Base-by-base conservation (phyloP, 1,140 invertebrate genomes). In the Drosophila repletoides region DNA sequence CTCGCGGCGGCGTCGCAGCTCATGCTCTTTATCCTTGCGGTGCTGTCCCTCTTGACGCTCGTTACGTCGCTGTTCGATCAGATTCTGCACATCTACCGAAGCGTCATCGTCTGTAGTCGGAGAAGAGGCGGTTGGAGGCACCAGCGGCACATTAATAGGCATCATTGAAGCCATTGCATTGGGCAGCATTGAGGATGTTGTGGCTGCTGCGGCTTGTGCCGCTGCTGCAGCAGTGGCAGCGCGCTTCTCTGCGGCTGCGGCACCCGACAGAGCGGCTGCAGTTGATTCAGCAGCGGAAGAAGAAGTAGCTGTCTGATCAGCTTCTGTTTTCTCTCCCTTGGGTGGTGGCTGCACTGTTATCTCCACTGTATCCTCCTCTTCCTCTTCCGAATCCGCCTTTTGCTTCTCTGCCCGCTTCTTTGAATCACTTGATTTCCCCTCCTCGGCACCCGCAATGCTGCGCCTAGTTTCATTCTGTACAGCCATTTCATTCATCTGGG, bases 1-100 rank as follows among this genome's bases (percentile, higher is more conserved):
- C 15, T 93, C 83, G 66, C 93, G 92, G 2, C 96, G 92, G 5
- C 96, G 92, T 61, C 96, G 93, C 2, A 94, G 77, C 90, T 97
- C 96, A 73, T 72, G 93, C 9, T 72, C 80, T 71, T 56, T 88
- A 45, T 71, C 55, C 9, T 9, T 43, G 0, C 34, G 60, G 7
- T 69, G 65, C 21, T 86, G 66, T 33, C 72, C 64, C 17, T 72
- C 58, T 24, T 58, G 4, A 0, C 63, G 74, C 26, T 84, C 74
- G 0, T 34, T 17, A 0, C 45, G 17, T 15, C 60, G 70, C 9
- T 79, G 12, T 2, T 68, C 66, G 1, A 68, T 1, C 0, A 41
- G 19, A 3, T 46, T 41, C 7, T 74, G 73, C 2, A 72, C 60
- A 4, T 79, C 69, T 5, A 6, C n/a, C 22, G 55, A 31, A 0